Evolutionary conservation across 2,797 vertebrate species (phyloP).

Genomic region (Cryptoprocta ferox): DNA sequence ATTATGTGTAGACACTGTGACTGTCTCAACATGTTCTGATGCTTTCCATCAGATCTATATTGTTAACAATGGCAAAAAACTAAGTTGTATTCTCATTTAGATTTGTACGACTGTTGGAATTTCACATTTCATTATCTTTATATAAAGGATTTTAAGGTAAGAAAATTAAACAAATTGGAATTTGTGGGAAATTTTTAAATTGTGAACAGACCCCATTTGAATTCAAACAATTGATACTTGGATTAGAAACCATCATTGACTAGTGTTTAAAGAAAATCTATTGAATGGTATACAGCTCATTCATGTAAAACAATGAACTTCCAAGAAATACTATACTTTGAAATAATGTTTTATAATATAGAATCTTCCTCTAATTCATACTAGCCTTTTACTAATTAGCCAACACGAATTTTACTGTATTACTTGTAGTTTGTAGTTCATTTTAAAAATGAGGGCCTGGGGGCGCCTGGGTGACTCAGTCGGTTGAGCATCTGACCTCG

Average conservation of each 20-base stretch:
- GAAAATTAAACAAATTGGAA: not conserved
- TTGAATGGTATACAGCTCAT: not conserved
- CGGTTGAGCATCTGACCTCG: no score
- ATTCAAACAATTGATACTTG: not conserved
- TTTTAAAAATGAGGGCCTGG: not conserved
- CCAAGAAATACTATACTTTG: not conserved
- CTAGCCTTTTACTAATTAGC: not conserved
- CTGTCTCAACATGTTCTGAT: not conserved
- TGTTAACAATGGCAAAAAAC: not conserved
- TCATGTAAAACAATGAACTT: not conserved
- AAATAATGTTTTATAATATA: slow-evolving; percentile 13
- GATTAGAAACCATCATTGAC: not conserved
- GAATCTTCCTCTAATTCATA: not conserved
- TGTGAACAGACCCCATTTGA: not conserved
- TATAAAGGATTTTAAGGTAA: not conserved
- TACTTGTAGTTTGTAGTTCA: not conserved
- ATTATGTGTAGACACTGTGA: not conserved
- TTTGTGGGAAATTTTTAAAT: slow-evolving; percentile 9
- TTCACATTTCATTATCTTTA: slow-evolving; percentile 14
- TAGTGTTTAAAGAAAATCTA: not conserved
- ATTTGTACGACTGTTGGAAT: not conserved
- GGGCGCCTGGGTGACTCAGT: no score
- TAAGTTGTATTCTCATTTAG: slow-evolving; percentile 2
- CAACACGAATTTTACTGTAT: not conserved
- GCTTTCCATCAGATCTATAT: not conserved